These are phyloP conservation scores for Monomorium pharaonis DNA, from an alignment of 1,140 invertebrate genomes.

Conservation along the genomic window DNA sequence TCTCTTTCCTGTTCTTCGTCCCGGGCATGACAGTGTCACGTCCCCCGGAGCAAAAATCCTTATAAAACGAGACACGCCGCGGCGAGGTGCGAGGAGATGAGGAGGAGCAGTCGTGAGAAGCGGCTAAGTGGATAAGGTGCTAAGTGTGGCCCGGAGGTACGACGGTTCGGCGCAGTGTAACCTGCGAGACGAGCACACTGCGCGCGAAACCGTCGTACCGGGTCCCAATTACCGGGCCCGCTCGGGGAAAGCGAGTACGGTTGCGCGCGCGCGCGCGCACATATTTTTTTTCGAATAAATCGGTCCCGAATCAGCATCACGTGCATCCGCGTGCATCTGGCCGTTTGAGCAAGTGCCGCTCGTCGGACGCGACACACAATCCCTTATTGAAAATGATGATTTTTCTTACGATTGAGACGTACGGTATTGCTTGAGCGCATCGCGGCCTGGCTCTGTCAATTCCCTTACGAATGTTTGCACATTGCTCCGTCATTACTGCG, in stretches of 20 bases:
- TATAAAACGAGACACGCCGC: constrained; percentile 82
- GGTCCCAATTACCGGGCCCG: constrained; percentile 69
- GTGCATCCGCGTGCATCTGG: constrained; percentile 20
- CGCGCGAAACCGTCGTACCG: constrained; percentile 52
- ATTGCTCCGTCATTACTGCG: constrained; percentile 10
- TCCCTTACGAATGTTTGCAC: background rate
- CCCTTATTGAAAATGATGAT: constrained; percentile 3
- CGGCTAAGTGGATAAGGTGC: constrained; percentile 84
- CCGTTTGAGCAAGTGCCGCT: background rate
- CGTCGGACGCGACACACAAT: background rate
- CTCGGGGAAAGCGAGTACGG: constrained; percentile 60
- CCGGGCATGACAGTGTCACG: constrained; percentile 82
- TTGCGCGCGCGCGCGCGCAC: background rate
- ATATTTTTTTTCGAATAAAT: constrained; percentile 23
- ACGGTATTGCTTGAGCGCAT: background rate
- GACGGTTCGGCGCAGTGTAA: constrained; percentile 67
- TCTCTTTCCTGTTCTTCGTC: constrained; percentile 61
- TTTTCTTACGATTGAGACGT: background rate
- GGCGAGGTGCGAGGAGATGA: constrained; percentile 77
- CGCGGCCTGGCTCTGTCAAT: background rate
- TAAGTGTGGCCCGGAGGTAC: constrained; percentile 80
- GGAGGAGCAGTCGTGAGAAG: constrained; percentile 81
- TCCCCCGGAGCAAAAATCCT: constrained; percentile 82
- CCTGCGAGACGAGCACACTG: constrained; percentile 53
- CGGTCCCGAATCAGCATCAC: constrained; percentile 20